Base-by-base conservation (phyloP, 2,888 invertebrate genomes). In the Esperia sulphurella region DNA sequence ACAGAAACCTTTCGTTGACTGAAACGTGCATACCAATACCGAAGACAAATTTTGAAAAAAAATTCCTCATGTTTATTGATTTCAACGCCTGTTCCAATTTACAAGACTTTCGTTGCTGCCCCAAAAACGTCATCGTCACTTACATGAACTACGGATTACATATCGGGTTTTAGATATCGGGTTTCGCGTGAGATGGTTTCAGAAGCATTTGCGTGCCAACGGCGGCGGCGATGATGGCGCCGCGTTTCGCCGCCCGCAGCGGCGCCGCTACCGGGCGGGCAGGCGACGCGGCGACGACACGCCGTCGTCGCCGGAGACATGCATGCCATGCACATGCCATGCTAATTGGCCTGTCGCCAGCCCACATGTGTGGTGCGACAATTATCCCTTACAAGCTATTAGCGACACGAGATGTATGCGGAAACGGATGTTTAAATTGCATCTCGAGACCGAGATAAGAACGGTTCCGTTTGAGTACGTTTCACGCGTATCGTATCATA, bases 361-460 rank as follows among this genome's bases (percentile, higher is more conserved):
- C 65, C 65, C 86, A 88, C 88, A 88, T 87, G 87, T n/a, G 10
- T n/a, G 10, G n/a, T 89, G 87, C 77, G 59, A 83, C 87, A 87
- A 89, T 87, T 87, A 88, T 85, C 79, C 85, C 82, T 75, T 83
- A 84, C 82, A 75, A 79, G 75, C 85, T 87, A 88, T 88, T 87
- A 87, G 79, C 72, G 65, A 69, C 67, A 63, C 65, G 62, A 13
- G 75, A 75, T 84, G 79, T 75, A 79, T 85, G 78, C 87, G 88
- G 88, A 89, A 89, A 84, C 88, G 89, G 88, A 89, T 88, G 87
- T 88, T 86, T 83, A 80, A 88, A 87, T 86, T 81, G 85, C 84
- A 80, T 82, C 81, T 82, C 65, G 69, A 59, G 63, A 21, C 21
- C 21, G 59, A 82, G 88, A 88, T 88, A 88, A 84, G 79, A 69